Conservation (phyloP, 2,888 invertebrate species). For the Mamestra brassicae region DNA sequence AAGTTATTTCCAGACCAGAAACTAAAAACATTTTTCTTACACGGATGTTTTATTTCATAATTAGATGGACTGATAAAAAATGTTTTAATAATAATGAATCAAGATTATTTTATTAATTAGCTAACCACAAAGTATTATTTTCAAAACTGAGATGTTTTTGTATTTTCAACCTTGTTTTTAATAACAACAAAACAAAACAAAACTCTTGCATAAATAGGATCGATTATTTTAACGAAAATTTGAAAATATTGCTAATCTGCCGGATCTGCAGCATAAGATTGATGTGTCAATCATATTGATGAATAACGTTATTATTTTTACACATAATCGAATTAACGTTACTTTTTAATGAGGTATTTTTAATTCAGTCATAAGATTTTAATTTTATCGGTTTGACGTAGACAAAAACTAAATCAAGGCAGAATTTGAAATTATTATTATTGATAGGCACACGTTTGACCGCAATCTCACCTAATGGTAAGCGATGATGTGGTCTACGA, state of each 20-base stretch:
- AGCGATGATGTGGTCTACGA: too few relatives aligned
- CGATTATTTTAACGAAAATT: conserved; percentile 14
- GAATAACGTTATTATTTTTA: neutral
- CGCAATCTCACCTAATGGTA: too few relatives aligned
- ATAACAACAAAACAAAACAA: too few relatives aligned
- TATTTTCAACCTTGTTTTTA: neutral
- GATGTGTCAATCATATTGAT: conserved; percentile 5
- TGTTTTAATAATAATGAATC: too few relatives aligned
- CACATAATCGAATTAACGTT: neutral
- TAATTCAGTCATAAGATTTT: neutral
- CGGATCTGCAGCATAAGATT: conserved; percentile 36
- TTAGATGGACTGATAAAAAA: too few relatives aligned
- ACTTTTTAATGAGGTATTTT: neutral
- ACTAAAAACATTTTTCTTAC: neutral
- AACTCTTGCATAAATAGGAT: conserved; percentile 8
- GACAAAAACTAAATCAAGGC: neutral
- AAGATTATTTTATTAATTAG: conserved; percentile 15
- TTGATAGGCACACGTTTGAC: too few relatives aligned
- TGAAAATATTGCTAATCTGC: conserved; percentile 32
- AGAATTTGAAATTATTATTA: neutral
- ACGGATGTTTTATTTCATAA: neutral
- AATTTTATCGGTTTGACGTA: neutral
- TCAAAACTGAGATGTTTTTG: neutral
- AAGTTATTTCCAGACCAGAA: conserved; percentile 2
- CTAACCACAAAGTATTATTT: neutral